Percentiles rank a stretch among this genome's conserved stretches.
Conservation (phyloP, 2,797 vertebrate genomes). For the Anableps anableps region DNA sequence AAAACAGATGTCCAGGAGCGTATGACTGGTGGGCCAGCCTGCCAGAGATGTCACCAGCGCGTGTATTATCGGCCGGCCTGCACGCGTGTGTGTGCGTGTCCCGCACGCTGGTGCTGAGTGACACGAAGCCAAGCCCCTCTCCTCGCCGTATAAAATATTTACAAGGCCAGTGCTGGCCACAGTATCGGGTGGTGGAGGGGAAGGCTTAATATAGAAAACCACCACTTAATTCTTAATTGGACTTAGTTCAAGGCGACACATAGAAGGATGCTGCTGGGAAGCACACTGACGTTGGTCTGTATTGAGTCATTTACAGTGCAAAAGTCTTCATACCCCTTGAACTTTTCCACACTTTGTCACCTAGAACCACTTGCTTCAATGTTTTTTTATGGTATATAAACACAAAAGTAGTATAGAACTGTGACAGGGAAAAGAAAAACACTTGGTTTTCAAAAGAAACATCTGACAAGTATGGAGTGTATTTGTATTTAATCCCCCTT, state of each 20-base stretch:
- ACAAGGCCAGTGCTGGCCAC: slow-evolving; percentile 86
- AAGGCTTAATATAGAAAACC: slow-evolving; percentile 91
- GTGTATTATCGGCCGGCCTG: slow-evolving; percentile 66
- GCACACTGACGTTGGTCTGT: slow-evolving; percentile 15
- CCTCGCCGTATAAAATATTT: slow-evolving; percentile 87
- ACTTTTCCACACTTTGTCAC: not conserved
- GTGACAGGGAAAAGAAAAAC: not conserved
- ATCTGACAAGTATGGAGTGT: not conserved
- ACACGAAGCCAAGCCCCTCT: slow-evolving; percentile 78
- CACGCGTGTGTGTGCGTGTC: slow-evolving; percentile 56
- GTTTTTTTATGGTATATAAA: not conserved
- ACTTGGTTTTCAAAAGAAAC: not conserved
- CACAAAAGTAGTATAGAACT: not conserved
- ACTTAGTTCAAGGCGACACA: slow-evolving; percentile 76
- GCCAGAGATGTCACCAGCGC: slow-evolving; percentile 75
- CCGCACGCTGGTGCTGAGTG: slow-evolving; percentile 62
- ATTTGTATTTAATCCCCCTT: not conserved
- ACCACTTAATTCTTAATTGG: slow-evolving; percentile 82
- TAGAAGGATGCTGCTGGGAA: slow-evolving; percentile 56
- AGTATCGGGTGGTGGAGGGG: slow-evolving; percentile 89
- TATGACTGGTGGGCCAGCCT: slow-evolving; percentile 62
- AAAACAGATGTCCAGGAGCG: slow-evolving; percentile 71
- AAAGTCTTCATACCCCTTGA: not conserved
- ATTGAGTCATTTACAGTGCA: slow-evolving; percentile 21
- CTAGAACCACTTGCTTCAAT: not conserved